These are phyloP conservation scores for Sogatella furcifera DNA, from an alignment of 1,140 invertebrate genomes.

Conservation along the genomic window DNA sequence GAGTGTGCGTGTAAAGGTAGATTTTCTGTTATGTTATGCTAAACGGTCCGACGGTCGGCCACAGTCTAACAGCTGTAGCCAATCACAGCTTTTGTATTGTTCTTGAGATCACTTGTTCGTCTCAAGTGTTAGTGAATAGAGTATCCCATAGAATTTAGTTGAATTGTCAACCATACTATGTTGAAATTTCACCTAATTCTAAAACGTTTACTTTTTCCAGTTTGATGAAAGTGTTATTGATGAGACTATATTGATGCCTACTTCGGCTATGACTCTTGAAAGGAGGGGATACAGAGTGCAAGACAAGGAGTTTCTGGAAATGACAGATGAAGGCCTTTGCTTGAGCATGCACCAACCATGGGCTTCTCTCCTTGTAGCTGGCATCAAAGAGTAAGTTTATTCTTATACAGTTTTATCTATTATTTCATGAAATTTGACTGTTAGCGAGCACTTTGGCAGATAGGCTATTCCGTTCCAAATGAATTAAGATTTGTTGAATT, in stretches of 20 bases:
- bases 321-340: constrained; percentile 80
- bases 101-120: too few species aligned
- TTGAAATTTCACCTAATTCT: neutral
- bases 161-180: neutral
- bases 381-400: constrained; percentile 73
- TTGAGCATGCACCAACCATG: constrained; percentile 94
- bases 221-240: neutral
- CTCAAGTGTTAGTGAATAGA: too few species aligned
- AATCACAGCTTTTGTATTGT: too few species aligned
- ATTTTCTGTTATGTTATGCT: too few species aligned
- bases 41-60: too few species aligned
- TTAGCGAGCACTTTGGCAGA: too few species aligned
- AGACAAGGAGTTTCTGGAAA: constrained; percentile 74
- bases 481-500: too few species aligned
- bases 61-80: too few species aligned
- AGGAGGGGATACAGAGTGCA: constrained; percentile 47
- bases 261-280: neutral
- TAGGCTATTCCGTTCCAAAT: too few species aligned
- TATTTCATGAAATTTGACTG: neutral
- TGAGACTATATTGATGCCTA: neutral
- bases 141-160: too few species aligned
- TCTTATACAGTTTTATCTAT: constrained; percentile 11
- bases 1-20: too few species aligned
- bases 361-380: constrained; percentile 79
- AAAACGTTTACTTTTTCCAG: neutral